Base-by-base conservation (phyloP, 2,888 invertebrate genomes). In the Oligia strigilis region DNA sequence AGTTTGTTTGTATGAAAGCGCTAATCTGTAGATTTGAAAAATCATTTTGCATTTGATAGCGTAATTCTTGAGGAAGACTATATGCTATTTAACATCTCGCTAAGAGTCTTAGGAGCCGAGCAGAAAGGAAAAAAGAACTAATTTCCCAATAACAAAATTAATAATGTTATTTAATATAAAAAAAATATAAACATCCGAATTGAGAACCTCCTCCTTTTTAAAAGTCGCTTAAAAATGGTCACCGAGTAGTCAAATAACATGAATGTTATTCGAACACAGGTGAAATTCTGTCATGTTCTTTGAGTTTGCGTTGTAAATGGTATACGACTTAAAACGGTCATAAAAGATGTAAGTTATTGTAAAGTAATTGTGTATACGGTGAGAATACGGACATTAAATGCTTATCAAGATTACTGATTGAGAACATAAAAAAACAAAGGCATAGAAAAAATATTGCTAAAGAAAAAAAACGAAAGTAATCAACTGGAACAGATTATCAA, bases 331-430 rank as follows among this genome's bases (percentile, higher is more conserved):
- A n/a, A 40, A 71, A 40, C 9, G 11, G 4, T 4, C 23, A 43
- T 77, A 66, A 80, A 77, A 14, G 2, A 43, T 43, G 11, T 11
- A 75, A 64, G 52, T 52, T 62, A 36, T 73, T 36, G 23, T 72
- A 52, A 60, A n/a, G 36, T 72, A 64, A 79, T 83, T 11, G 49
- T 49, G 60, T 36, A 46, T 19, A 58, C 40, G 14, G 17, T 36
- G n/a, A 64, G 62, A 71, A 62, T 67, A 67, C n/a, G 13, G 62
- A 43, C 46, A 72, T 81, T 76, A 75, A 74, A 65, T 65, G 13
- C 69, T 69, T 84, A 84, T 81, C 85, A 65, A 72, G 73, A 76
- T 73, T n/a, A 66, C 11, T 52, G 77, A 84, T 84, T 84, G 64
- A 58, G 58, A 70, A n/a, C 65, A 75, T 81, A 75, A 78, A 64